These are phyloP conservation scores for Phrynocephalus vlangalii DNA, from an alignment of 2,797 vertebrate species.

Conservation along the genomic window DNA sequence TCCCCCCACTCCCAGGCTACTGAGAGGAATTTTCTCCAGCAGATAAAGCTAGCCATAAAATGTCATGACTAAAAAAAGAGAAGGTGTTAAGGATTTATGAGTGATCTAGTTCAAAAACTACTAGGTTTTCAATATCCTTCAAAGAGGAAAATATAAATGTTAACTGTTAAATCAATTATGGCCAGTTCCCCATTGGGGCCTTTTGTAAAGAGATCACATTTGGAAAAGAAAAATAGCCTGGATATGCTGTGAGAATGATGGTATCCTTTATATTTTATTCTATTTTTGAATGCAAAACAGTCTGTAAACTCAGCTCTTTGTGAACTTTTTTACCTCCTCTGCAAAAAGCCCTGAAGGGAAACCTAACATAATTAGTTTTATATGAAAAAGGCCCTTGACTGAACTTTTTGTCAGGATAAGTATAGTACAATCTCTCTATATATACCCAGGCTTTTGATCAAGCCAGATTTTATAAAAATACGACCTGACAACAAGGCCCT, in stretches of 20 bases:
- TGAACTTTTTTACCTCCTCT: background rate
- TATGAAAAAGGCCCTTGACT: background rate
- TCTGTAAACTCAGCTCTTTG: background rate
- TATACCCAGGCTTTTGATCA: slow-evolving; percentile 1
- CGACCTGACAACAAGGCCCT: background rate
- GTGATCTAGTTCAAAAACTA: background rate
- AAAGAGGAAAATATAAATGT: background rate
- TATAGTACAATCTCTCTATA: background rate
- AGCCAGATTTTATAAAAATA: background rate
- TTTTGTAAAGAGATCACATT: background rate
- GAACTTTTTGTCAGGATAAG: too few relatives aligned
- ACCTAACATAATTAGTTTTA: background rate
- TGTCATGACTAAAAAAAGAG: background rate
- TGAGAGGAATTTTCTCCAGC: background rate
- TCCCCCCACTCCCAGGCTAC: background rate
- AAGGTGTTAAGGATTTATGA: background rate
- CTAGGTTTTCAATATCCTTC: background rate
- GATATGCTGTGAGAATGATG: background rate
- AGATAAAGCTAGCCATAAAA: background rate
- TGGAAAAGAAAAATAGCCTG: background rate
- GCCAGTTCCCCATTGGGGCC: background rate
- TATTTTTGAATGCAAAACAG: background rate
- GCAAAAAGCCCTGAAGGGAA: background rate
- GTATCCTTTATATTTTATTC: background rate
- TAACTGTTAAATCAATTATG: background rate